Percentiles rank a stretch among this genome's conserved stretches.
Conservation (phyloP, 1,140 invertebrate species). For the Tribolium madens region DNA sequence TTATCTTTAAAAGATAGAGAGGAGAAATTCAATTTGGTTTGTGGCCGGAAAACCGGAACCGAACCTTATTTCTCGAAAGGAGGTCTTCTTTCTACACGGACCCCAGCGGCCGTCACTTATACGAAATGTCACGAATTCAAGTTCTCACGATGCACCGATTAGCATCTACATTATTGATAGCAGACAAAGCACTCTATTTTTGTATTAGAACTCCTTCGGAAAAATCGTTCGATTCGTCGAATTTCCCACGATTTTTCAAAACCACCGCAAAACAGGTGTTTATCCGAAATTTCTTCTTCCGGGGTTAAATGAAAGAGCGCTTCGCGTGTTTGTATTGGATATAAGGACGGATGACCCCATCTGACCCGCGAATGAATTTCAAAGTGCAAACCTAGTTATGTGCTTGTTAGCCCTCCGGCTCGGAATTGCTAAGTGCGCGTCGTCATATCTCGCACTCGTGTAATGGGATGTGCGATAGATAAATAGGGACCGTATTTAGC, state of each 20-base stretch:
- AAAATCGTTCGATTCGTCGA: too few species aligned
- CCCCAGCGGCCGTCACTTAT: conserved; percentile 49
- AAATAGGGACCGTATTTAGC: conserved; percentile 40
- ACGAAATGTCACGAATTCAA: conserved; percentile 55
- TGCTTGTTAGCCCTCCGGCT: conserved; percentile 28
- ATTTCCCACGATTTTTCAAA: too few species aligned
- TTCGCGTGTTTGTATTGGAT: conserved; percentile 44
- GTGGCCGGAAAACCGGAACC: too few species aligned
- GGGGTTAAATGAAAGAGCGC: conserved; percentile 31
- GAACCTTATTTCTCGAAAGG: not conserved
- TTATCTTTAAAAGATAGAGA: too few species aligned
- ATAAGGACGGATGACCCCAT: conserved; percentile 46
- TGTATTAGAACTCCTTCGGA: too few species aligned
- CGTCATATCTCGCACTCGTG: conserved; percentile 42
- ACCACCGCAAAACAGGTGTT: too few species aligned
- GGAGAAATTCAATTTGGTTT: too few species aligned
- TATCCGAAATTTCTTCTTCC: conserved; percentile 9
- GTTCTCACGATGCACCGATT: conserved; percentile 56
- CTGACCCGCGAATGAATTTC: conserved; percentile 48
- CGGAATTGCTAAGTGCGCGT: conserved; percentile 8
- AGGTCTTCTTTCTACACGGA: conserved; percentile 21
- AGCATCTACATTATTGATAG: conserved; percentile 58
- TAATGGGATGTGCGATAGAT: conserved; percentile 38
- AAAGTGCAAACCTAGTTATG: conserved; percentile 51
- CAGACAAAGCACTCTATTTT: conserved; percentile 49